A percentile compares a stretch with the other conserved stretches of the same genome.
These are phyloP conservation scores for Cataglyphis hispanica DNA, from an alignment of 1,140 invertebrate species.

Conservation along the genomic window DNA sequence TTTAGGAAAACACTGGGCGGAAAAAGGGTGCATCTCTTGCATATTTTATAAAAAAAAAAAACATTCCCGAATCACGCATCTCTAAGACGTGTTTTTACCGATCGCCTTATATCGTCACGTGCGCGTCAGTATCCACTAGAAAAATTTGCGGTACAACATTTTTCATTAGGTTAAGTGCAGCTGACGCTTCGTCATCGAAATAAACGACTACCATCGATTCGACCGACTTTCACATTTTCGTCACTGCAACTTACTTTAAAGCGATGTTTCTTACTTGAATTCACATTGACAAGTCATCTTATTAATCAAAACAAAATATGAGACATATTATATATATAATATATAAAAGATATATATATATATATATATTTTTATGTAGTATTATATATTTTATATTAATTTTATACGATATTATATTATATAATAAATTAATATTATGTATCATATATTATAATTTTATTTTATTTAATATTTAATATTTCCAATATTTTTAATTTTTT, in stretches of 20 bases:
- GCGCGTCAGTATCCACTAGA: neutral
- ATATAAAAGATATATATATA: no score
- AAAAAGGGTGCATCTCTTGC: slow-evolving; percentile 9
- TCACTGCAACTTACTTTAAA: slow-evolving; percentile 8
- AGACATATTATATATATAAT: neutral
- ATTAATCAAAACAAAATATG: neutral
- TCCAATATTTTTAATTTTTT: no score
- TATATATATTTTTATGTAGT: neutral
- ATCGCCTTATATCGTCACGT: neutral
- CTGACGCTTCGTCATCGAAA: slow-evolving; percentile 49
- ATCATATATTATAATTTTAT: neutral
- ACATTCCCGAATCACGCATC: neutral
- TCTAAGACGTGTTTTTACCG: neutral
- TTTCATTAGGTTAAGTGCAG: slow-evolving; percentile 46
- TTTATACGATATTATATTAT: no score
- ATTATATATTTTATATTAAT: neutral
- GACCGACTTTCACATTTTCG: slow-evolving; percentile 47
- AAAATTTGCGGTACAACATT: neutral
- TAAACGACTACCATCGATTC: slow-evolving; percentile 32
- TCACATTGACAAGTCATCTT: neutral
- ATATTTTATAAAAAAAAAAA: slow-evolving; percentile 12
- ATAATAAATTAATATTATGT: no score
- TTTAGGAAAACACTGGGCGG: slow-evolving; percentile 62
- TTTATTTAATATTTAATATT: neutral
- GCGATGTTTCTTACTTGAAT: neutral